phyloP scores from a whole-genome alignment of 1,140 invertebrate genomes.

The Zaprionus tsacasi region DNA sequence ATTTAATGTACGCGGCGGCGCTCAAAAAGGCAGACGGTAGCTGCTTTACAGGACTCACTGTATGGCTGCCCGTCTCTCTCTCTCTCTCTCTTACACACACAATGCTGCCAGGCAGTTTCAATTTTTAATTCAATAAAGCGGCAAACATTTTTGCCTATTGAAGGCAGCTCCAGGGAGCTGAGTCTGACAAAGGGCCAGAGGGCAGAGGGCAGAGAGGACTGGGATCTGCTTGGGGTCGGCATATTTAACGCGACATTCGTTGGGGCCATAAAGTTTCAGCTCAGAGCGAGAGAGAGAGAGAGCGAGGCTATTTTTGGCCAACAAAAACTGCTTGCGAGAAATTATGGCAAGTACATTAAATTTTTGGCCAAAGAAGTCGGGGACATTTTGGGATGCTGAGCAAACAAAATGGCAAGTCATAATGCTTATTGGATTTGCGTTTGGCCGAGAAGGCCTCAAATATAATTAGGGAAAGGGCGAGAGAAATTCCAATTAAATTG shows the following conservation, averaged over 20 bases:
- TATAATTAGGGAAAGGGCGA: constrained; percentile 61
- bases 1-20: constrained; percentile 63
- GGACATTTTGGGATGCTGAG: constrained; percentile 13
- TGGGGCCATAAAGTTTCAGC: constrained; percentile 69
- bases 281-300: constrained; percentile 35
- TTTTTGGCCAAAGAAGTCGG: constrained; percentile 36
- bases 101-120: constrained; percentile 43
- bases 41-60: background rate
- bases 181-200: constrained; percentile 7
- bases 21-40: constrained; percentile 24
- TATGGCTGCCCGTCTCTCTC: background rate
- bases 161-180: constrained; percentile 24
- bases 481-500: constrained; percentile 77
- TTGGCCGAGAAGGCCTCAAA: constrained; percentile 41
- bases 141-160: constrained; percentile 71
- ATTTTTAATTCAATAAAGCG: constrained; percentile 82
- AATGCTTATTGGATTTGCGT: constrained; percentile 78
- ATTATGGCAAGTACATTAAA: constrained; percentile 50
- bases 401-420: constrained; percentile 64
- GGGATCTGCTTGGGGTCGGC: constrained; percentile 13
- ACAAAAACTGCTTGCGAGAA: constrained; percentile 16
- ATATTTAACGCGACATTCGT: constrained; percentile 77
- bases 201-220: background rate
- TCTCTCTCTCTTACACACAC: background rate
- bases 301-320: constrained; percentile 36